Evolutionary conservation across 2,113 vertebrate genomes (phyloP).

Genomic region (Irena cyanogastra): DNA sequence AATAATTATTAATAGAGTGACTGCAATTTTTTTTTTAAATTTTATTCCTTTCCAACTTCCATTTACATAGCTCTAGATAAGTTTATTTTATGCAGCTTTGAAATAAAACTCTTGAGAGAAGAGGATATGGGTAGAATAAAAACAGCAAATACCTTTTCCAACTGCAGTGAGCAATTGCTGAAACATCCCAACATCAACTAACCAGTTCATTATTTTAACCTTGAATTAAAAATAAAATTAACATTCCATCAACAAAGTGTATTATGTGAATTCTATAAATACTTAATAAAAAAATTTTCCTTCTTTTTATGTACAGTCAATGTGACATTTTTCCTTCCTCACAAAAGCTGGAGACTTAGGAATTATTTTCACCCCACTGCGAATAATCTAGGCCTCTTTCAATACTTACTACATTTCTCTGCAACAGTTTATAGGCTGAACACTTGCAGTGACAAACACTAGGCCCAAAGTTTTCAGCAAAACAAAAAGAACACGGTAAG

Average conservation of each 20-base stretch:
- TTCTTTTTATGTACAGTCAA: not conserved
- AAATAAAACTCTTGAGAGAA: not conserved
- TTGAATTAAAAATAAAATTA: not conserved
- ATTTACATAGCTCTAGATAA: not conserved
- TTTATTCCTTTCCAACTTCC: not conserved
- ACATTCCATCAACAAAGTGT: not conserved
- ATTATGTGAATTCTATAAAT: not conserved
- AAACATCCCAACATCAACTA: not conserved
- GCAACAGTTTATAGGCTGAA: slow-evolving; percentile 28
- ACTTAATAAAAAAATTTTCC: not conserved
- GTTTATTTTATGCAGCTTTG: not conserved
- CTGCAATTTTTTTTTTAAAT: not conserved
- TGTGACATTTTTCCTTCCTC: not conserved
- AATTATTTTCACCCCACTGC: slow-evolving; percentile 36
- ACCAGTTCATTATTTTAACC: not conserved
- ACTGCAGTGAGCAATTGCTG: not conserved
- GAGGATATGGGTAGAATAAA: not conserved
- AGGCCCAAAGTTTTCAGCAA: slow-evolving; percentile 17
- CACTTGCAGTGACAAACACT: slow-evolving; percentile 3
- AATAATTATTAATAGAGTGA: not conserved
- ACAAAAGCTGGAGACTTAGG: not conserved
- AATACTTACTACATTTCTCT: slow-evolving; percentile 22
- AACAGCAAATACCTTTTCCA: not conserved
- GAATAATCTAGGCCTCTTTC: slow-evolving; percentile 39
- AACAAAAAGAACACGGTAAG: not conserved